Percentiles rank a stretch among this genome's conserved stretches.
phyloP scores from a whole-genome alignment of 1,140 invertebrate species.

The Drosophila tsacasi region DNA sequence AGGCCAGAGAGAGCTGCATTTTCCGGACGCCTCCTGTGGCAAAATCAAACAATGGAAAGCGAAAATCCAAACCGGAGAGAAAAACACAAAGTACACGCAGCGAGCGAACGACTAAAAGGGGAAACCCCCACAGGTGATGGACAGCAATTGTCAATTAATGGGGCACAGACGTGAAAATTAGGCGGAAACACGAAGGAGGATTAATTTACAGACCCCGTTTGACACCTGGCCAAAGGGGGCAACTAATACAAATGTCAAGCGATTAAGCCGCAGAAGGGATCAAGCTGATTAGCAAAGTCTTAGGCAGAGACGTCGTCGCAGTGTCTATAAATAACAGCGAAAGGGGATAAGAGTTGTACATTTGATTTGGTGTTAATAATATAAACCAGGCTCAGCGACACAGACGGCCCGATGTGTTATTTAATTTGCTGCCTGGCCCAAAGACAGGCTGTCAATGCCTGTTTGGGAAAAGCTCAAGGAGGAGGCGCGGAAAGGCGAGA shows the following conservation, averaged over 20 bases:
- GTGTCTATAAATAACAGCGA: slow-evolving; percentile 35
- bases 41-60: slow-evolving; percentile 27
- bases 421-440: slow-evolving; percentile 69
- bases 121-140: slow-evolving; percentile 18
- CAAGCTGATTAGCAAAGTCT: slow-evolving; percentile 78
- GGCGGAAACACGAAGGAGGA: slow-evolving; percentile 62
- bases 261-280: slow-evolving; percentile 80
- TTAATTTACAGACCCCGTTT: slow-evolving; percentile 66
- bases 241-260: slow-evolving; percentile 80
- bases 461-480: background rate
- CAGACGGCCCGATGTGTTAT: slow-evolving; percentile 63
- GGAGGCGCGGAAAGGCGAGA: background rate
- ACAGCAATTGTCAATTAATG: slow-evolving; percentile 68
- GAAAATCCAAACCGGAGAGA: slow-evolving; percentile 17
- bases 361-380: slow-evolving; percentile 80
- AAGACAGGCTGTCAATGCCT: slow-evolving; percentile 59
- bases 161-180: slow-evolving; percentile 58
- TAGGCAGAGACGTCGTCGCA: slow-evolving; percentile 41
- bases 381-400: slow-evolving; percentile 64
- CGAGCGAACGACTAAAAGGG: background rate
- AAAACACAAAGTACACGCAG: slow-evolving; percentile 9
- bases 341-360: slow-evolving; percentile 25
- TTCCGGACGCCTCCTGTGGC: slow-evolving; percentile 21
- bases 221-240: slow-evolving; percentile 41
- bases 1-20: slow-evolving; percentile 12